Percentiles rank a stretch among this genome's conserved stretches.
Conservation (phyloP, 2,113 vertebrate species). For the Notarius lentiginosus region DNA sequence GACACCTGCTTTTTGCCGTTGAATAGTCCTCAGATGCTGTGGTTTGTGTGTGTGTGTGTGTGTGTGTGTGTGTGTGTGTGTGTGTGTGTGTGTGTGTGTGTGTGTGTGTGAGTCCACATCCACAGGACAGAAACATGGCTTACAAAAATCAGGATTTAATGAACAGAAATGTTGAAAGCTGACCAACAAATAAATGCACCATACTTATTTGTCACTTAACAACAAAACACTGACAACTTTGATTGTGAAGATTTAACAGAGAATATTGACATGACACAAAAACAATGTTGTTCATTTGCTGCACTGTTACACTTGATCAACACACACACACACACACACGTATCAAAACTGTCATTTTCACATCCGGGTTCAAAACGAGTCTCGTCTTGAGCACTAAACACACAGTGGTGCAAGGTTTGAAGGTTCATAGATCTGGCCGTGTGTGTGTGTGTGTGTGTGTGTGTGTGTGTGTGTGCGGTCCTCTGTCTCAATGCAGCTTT, state of each 20-base stretch:
- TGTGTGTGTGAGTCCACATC: slow-evolving; percentile 16
- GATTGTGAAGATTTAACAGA: slow-evolving; percentile 48
- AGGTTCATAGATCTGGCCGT: slow-evolving; percentile 38
- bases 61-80: neutral
- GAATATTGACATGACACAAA: slow-evolving; percentile 50
- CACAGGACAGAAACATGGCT: slow-evolving; percentile 44
- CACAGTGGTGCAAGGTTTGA: slow-evolving; percentile 44
- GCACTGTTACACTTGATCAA: slow-evolving; percentile 36
- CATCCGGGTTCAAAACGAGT: neutral
- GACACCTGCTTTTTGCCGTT: neutral
- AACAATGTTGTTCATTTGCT: slow-evolving; percentile 40
- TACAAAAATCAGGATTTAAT: slow-evolving; percentile 55
- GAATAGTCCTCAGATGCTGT: slow-evolving; percentile 24
- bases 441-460: slow-evolving; percentile 42
- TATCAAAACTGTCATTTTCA: neutral
- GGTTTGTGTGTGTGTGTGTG: neutral
- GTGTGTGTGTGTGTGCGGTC: slow-evolving; percentile 35
- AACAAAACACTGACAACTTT: slow-evolving; percentile 45
- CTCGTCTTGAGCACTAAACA: slow-evolving; percentile 20
- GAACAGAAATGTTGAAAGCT: slow-evolving; percentile 32
- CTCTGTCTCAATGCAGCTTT: slow-evolving; percentile 27
- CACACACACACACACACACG: neutral
- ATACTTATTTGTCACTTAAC: slow-evolving; percentile 44
- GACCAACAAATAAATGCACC: slow-evolving; percentile 45
- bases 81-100: neutral